Conservation (phyloP, 2,797 vertebrate genomes). For the Eleutherodactylus coqui region DNA sequence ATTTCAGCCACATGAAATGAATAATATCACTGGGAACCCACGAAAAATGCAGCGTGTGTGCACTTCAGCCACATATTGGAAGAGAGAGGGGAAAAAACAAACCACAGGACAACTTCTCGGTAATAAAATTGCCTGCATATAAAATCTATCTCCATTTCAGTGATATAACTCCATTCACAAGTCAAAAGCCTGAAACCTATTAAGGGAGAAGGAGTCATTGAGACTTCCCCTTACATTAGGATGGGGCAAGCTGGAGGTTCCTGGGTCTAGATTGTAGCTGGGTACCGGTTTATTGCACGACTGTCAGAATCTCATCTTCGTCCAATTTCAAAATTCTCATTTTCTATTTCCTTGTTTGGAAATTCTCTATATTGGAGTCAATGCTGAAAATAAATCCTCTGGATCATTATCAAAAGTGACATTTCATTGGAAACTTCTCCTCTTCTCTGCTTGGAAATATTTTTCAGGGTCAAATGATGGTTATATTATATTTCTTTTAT, state of each 20-base stretch:
- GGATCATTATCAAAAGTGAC: slow-evolving; percentile 29
- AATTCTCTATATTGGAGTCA: slow-evolving; percentile 22
- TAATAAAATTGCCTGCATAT: slow-evolving; percentile 59
- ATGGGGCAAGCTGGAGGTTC: background rate
- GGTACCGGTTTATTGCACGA: background rate
- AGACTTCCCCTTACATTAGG: slow-evolving; percentile 27
- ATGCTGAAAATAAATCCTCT: slow-evolving; percentile 24
- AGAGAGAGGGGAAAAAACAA: slow-evolving; percentile 58
- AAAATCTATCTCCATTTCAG: slow-evolving; percentile 44
- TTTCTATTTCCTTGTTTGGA: slow-evolving; percentile 31
- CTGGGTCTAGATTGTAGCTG: background rate
- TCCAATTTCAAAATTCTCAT: slow-evolving; percentile 3
- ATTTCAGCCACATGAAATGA: slow-evolving; percentile 63
- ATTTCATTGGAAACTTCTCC: slow-evolving; percentile 24
- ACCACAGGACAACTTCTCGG: slow-evolving; percentile 60
- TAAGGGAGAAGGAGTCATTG: background rate
- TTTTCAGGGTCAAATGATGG: slow-evolving; percentile 18
- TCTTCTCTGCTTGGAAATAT: slow-evolving; percentile 18
- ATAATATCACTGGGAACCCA: slow-evolving; percentile 61
- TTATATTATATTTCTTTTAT: background rate
- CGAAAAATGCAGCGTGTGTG: slow-evolving; percentile 62
- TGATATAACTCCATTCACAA: slow-evolving; percentile 47
- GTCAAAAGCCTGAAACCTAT: slow-evolving; percentile 36
- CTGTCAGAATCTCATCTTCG: background rate
- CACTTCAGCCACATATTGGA: slow-evolving; percentile 62